These are phyloP conservation scores for Aplodontia rufa DNA, from an alignment of 2,113 vertebrate genomes.

Conservation along the genomic window DNA sequence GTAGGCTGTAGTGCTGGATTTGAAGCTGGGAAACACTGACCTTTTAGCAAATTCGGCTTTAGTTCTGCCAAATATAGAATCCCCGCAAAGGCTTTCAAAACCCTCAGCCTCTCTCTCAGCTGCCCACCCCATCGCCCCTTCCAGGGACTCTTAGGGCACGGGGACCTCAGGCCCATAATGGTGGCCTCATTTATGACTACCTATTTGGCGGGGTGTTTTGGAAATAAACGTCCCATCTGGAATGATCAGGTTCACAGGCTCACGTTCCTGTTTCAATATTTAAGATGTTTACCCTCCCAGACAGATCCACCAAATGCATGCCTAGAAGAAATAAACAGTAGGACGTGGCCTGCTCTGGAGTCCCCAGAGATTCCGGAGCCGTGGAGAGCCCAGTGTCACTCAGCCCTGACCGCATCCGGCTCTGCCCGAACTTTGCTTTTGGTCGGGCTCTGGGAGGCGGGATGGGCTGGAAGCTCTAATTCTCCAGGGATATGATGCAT, in stretches of 20 bases:
- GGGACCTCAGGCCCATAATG: not conserved
- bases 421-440: not conserved
- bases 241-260: no score
- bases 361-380: no score
- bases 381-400: no score
- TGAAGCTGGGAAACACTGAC: not conserved
- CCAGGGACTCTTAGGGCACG: not conserved
- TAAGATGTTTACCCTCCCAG: no score
- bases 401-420: no score
- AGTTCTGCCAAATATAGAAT: not conserved
- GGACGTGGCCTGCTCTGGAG: no score
- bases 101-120: not conserved
- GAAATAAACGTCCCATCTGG: no score
- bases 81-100: not conserved
- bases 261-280: no score
- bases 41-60: not conserved
- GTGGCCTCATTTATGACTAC: not conserved
- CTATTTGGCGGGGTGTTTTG: no score
- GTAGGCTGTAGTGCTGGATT: not conserved
- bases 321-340: no score
- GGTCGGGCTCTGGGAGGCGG: not conserved
- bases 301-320: no score
- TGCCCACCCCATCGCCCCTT: not conserved
- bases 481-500: not conserved
- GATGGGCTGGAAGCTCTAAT: not conserved